Conservation (phyloP, 1,140 invertebrate genomes). For the Harpegnathos saltator region DNA sequence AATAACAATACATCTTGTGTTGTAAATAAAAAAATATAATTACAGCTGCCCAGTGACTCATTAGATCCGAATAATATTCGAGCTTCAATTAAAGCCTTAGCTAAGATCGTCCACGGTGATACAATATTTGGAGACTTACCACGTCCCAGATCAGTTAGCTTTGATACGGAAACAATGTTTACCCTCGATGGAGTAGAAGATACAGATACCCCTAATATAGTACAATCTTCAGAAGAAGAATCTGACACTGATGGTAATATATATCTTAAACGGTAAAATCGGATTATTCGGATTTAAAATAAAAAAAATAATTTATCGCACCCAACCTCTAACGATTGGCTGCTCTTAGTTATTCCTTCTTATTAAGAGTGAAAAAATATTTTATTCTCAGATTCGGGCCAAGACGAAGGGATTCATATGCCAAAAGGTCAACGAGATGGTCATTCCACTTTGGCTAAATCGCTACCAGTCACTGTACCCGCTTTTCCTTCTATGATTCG, state of each 20-base stretch:
- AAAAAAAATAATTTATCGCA: too few relatives aligned
- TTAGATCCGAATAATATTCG: conserved; percentile 90
- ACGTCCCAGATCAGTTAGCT: conserved; percentile 86
- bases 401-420: conserved; percentile 85
- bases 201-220: conserved; percentile 66
- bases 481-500: conserved; percentile 82
- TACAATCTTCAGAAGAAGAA: conserved; percentile 83
- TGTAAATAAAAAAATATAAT: conserved; percentile 37
- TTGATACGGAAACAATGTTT: conserved; percentile 86
- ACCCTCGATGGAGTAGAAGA: conserved; percentile 87
- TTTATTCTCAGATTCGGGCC: conserved; percentile 80
- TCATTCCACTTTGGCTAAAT: conserved; percentile 85
- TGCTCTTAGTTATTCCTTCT: neutral
- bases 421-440: conserved; percentile 79
- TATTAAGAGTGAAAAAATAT: neutral
- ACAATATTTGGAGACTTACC: conserved; percentile 94
- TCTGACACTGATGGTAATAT: conserved; percentile 85
- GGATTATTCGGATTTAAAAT: neutral
- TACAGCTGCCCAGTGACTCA: conserved; percentile 78
- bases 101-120: conserved; percentile 94
- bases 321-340: neutral
- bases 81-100: conserved; percentile 94
- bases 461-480: conserved; percentile 87
- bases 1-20: neutral
- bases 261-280: too few relatives aligned